phyloP scores from a whole-genome alignment of 2,888 invertebrate genomes.

The Eupeodes luniger region DNA sequence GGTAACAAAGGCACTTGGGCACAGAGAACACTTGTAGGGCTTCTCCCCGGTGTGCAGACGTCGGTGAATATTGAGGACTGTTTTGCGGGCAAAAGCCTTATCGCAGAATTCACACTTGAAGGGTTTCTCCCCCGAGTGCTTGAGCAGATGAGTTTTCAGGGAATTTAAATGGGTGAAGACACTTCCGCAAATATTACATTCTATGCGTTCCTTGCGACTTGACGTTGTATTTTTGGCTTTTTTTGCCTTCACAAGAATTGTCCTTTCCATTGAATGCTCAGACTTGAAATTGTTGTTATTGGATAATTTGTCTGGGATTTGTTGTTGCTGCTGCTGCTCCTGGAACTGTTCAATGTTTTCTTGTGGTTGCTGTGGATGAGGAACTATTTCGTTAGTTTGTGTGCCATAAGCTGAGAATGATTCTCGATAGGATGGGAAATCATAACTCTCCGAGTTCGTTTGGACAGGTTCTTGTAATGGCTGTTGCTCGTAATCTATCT shows the following conservation, averaged over 20 bases:
- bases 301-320: constrained; percentile 12
- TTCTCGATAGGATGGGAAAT: constrained; percentile 42
- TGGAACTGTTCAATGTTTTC: neutral
- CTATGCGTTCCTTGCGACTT: constrained; percentile 61
- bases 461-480: constrained; percentile 27
- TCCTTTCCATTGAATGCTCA: constrained; percentile 17
- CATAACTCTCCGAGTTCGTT: constrained; percentile 18
- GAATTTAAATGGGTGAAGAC: constrained; percentile 75
- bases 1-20: constrained; percentile 72
- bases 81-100: constrained; percentile 75
- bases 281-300: constrained; percentile 35
- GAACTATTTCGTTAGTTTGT: constrained; percentile 11
- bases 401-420: constrained; percentile 30
- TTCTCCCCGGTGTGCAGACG: constrained; percentile 76
- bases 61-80: constrained; percentile 76
- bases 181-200: constrained; percentile 77
- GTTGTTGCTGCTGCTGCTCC: constrained; percentile 12
- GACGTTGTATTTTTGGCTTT: constrained; percentile 28
- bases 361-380: constrained; percentile 14
- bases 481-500: constrained; percentile 53
- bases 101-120: constrained; percentile 77
- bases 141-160: constrained; percentile 74
- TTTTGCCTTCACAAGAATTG: constrained; percentile 18
- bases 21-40: constrained; percentile 75
- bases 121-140: constrained; percentile 76